phyloP scores from a whole-genome alignment of 2,888 invertebrate species.

The Machimus atricapillus region DNA sequence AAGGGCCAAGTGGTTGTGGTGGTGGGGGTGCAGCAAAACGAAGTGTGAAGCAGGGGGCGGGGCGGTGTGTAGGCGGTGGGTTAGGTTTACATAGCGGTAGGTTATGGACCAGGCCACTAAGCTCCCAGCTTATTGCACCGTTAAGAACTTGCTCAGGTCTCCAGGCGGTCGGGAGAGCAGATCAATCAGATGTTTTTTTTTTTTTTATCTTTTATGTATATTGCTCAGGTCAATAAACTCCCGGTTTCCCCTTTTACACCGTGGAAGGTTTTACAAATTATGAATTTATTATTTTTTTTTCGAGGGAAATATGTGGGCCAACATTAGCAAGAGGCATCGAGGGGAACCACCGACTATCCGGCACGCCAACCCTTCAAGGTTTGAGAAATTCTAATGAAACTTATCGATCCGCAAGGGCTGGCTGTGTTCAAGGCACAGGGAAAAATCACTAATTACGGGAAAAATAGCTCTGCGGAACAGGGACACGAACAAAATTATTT shows the following conservation, averaged over 20 bases:
- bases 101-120: background rate
- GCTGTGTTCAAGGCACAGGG: background rate
- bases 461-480: background rate
- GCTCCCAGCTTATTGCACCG: background rate
- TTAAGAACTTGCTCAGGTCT: background rate
- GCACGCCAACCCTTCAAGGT: background rate
- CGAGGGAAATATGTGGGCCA: background rate
- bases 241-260: background rate
- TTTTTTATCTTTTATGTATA: background rate
- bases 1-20: background rate
- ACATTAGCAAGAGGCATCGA: background rate
- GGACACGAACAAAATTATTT: background rate
- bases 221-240: background rate
- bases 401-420: background rate
- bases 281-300: background rate
- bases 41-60: too few relatives aligned
- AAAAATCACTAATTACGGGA: background rate
- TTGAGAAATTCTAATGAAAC: background rate
- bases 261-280: background rate
- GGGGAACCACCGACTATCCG: background rate
- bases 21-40: background rate
- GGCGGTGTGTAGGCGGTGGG: background rate
- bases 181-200: background rate
- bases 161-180: background rate
- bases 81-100: background rate